phyloP scores from a whole-genome alignment of 2,888 invertebrate genomes.

The Andrena minutula region DNA sequence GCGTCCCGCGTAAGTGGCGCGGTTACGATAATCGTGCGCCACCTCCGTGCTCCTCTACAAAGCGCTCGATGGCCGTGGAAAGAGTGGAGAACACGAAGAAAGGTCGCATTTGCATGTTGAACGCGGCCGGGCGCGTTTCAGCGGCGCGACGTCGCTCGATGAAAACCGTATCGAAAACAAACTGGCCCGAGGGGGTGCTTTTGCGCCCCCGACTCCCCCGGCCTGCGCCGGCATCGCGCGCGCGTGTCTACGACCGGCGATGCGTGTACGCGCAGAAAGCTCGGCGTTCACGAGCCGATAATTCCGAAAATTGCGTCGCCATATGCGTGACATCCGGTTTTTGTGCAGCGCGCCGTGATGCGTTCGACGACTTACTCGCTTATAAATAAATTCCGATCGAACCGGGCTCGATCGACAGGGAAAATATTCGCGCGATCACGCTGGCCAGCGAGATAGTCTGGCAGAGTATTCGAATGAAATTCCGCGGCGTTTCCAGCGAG shows the following conservation, averaged over 20 bases:
- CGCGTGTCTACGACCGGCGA: slow-evolving; percentile 46
- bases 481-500: slow-evolving; percentile 10
- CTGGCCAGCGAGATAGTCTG: not conserved
- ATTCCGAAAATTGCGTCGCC: slow-evolving; percentile 71
- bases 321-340: slow-evolving; percentile 65
- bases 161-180: slow-evolving; percentile 74
- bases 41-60: not conserved
- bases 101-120: slow-evolving; percentile 60
- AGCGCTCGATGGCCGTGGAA: not conserved
- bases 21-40: slow-evolving; percentile 68
- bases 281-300: slow-evolving; percentile 71
- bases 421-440: slow-evolving; percentile 26
- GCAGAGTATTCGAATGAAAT: slow-evolving; percentile 8
- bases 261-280: slow-evolving; percentile 53
- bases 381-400: slow-evolving; percentile 60
- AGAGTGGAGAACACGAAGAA: slow-evolving; percentile 3
- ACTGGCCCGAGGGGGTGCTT: slow-evolving; percentile 66
- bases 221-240: slow-evolving; percentile 34
- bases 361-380: slow-evolving; percentile 54
- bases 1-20: slow-evolving; percentile 15
- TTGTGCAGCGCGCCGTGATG: slow-evolving; percentile 53
- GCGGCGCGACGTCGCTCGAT: slow-evolving; percentile 56
- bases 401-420: slow-evolving; percentile 3
- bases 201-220: slow-evolving; percentile 51
- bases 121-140: slow-evolving; percentile 29